Evolutionary conservation across 1,140 invertebrate species (phyloP).

Genomic region (Helicoverpa zea): DNA sequence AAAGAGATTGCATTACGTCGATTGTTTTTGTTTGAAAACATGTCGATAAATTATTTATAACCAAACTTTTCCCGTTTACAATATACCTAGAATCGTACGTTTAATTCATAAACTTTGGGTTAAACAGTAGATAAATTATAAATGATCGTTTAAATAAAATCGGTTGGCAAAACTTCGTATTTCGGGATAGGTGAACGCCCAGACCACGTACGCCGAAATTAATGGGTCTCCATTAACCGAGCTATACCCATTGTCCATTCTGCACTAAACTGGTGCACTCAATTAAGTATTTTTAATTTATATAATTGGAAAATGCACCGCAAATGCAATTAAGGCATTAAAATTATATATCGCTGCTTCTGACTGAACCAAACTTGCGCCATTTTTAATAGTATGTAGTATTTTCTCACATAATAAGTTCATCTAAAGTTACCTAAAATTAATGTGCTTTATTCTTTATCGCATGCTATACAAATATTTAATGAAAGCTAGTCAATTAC

Average conservation of each 20-base stretch:
- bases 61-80: background rate
- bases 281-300: background rate
- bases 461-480: no score
- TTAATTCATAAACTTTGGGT: background rate
- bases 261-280: background rate
- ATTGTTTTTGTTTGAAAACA: background rate
- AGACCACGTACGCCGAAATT: conserved; percentile 17
- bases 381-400: no score
- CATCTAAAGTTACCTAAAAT: no score
- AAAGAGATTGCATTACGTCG: no score
- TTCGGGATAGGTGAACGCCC: background rate
- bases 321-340: no score
- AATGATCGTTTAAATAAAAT: background rate
- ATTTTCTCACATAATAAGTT: no score
- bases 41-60: background rate
- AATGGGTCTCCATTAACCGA: conserved; percentile 16
- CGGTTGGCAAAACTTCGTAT: background rate
- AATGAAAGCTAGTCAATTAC: no score
- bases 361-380: no score
- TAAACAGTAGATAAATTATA: background rate
- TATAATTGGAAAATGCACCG: no score
- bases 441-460: no score
- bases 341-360: no score
- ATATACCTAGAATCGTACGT: background rate
- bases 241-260: conserved; percentile 10